These are phyloP conservation scores for Lepidonotus clava DNA, from an alignment of 2,888 invertebrate genomes.

Conservation along the genomic window DNA sequence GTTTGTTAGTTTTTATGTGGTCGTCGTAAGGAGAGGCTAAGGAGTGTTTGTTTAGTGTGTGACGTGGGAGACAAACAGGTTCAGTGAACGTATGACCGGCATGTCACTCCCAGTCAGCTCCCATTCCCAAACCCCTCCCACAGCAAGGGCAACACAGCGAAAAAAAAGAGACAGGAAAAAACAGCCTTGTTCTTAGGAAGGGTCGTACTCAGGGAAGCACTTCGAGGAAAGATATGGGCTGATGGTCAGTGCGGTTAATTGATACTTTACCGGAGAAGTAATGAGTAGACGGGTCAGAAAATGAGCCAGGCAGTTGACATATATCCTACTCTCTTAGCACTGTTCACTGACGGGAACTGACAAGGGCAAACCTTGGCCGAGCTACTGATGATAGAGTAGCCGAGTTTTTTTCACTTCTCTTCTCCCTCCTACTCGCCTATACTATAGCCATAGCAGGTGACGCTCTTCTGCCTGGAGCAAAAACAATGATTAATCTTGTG, in stretches of 20 bases:
- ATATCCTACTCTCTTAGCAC: neutral
- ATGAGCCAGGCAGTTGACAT: neutral
- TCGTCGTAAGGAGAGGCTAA: neutral
- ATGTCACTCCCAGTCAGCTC: neutral
- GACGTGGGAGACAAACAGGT: neutral
- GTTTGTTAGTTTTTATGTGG: neutral
- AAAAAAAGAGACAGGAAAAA: no score
- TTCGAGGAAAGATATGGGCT: no score
- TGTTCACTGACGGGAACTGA: neutral
- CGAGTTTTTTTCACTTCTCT: neutral
- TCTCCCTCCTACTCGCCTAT: no score
- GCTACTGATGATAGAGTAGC: neutral
- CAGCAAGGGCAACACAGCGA: no score
- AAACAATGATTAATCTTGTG: no score
- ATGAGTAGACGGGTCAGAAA: neutral
- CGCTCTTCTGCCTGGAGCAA: no score
- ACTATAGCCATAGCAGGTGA: no score
- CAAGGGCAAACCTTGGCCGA: neutral
- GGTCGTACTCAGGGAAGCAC: no score
- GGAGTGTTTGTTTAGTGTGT: slow-evolving; percentile 28
- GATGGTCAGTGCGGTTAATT: no score
- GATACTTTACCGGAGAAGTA: neutral
- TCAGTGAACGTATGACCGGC: neutral
- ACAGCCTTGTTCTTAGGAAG: no score
- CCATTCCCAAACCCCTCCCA: neutral